phyloP scores from a whole-genome alignment of 2,113 vertebrate species.

The Rhea pennata region DNA sequence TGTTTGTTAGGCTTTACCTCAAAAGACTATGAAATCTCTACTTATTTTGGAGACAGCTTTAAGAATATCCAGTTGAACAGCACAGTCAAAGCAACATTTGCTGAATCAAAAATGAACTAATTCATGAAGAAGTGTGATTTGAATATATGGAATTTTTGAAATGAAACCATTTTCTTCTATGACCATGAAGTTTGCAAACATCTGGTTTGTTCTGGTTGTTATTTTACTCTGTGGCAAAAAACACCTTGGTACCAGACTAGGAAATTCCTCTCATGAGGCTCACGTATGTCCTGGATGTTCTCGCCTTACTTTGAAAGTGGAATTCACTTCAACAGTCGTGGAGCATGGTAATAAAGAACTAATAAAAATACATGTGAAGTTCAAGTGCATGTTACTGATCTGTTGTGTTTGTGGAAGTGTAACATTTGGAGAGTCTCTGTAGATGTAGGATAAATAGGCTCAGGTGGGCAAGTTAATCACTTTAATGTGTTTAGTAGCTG shows the following conservation, averaged over 20 bases:
- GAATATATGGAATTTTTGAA: conserved; percentile 72
- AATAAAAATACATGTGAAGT: not conserved
- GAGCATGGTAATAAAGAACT: conserved; percentile 87
- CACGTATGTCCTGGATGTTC: conserved; percentile 85
- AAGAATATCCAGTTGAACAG: conserved; percentile 54
- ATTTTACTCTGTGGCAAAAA: conserved; percentile 83
- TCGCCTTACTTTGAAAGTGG: conserved; percentile 87
- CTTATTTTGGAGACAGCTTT: conserved; percentile 71
- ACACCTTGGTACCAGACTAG: conserved; percentile 80
- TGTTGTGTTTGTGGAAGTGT: not conserved
- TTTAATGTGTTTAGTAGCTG: not conserved
- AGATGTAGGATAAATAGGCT: not conserved
- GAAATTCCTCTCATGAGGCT: conserved; percentile 73
- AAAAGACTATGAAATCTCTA: conserved; percentile 79
- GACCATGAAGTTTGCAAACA: conserved; percentile 82
- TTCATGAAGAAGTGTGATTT: conserved; percentile 69
- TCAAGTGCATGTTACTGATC: not conserved
- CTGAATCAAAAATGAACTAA: conserved; percentile 71
- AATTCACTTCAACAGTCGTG: conserved; percentile 91
- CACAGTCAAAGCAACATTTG: conserved; percentile 60
- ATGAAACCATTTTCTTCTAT: conserved; percentile 66
- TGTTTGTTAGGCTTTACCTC: conserved; percentile 75
- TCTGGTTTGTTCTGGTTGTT: conserved; percentile 83
- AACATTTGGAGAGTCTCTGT: not conserved
- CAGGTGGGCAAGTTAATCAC: not conserved